These are phyloP conservation scores for Petrocephalus microphthalmus DNA, from an alignment of 2,113 vertebrate species.

Conservation along the genomic window DNA sequence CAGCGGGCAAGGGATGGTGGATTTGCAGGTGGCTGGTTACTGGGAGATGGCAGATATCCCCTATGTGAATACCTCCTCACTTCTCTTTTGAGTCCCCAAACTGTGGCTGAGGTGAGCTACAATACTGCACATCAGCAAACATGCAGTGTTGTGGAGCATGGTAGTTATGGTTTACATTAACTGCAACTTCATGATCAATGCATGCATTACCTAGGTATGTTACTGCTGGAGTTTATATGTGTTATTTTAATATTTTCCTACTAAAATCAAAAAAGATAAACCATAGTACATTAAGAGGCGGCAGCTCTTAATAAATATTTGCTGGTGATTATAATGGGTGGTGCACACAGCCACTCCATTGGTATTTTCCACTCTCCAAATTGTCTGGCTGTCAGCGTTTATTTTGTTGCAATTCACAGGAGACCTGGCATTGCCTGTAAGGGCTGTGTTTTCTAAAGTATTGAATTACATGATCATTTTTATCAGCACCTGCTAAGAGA, in stretches of 20 bases:
- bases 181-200: too few relatives aligned
- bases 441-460: not conserved
- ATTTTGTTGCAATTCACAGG: not conserved
- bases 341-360: not conserved
- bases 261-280: not conserved
- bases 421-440: not conserved
- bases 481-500: not conserved
- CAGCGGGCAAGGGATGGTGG: too few relatives aligned
- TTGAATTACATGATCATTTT: not conserved
- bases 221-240: not conserved
- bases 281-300: not conserved
- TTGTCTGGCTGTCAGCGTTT: not conserved
- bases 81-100: too few relatives aligned
- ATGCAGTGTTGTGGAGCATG: too few relatives aligned
- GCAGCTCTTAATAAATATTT: not conserved
- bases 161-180: too few relatives aligned
- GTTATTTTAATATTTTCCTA: not conserved
- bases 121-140: too few relatives aligned
- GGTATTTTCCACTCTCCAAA: not conserved
- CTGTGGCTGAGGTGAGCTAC: too few relatives aligned
- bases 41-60: too few relatives aligned
- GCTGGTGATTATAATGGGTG: not conserved
- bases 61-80: too few relatives aligned
- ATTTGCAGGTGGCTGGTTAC: too few relatives aligned
- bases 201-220: not conserved